Evolutionary conservation across 2,797 vertebrate genomes (phyloP).

Genomic region (Sebastolobus altivelis): DNA sequence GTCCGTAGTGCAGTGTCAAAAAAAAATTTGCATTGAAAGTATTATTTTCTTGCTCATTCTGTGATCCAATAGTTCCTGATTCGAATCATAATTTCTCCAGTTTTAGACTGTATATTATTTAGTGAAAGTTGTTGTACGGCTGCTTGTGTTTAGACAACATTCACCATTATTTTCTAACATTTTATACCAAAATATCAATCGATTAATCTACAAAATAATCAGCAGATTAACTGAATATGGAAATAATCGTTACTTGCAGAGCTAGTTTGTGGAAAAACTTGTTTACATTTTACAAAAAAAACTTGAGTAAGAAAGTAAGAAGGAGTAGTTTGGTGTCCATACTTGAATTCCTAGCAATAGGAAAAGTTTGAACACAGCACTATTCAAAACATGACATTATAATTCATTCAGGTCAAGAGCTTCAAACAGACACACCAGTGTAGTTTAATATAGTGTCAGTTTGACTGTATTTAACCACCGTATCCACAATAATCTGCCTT

Average conservation of each 20-base stretch:
- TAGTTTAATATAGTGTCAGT: not conserved
- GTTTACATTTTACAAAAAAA: no score
- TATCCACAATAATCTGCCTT: slow-evolving; percentile 1
- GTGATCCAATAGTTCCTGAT: not conserved
- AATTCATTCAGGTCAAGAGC: not conserved
- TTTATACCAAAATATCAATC: no score
- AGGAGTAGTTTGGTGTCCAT: not conserved
- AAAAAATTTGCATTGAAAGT: not conserved
- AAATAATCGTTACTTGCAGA: no score
- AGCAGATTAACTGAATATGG: no score
- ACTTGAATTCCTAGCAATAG: not conserved
- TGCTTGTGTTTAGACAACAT: no score
- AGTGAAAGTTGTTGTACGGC: no score
- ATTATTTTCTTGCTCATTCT: not conserved
- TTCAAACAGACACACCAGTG: not conserved
- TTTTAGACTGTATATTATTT: no score
- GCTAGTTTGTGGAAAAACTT: no score
- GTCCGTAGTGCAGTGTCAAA: not conserved
- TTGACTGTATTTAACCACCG: not conserved
- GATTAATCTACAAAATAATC: no score
- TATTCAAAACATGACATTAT: not conserved
- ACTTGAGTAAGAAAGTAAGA: not conserved
- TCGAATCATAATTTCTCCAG: no score
- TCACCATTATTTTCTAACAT: no score
- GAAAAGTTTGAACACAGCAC: not conserved